Base-by-base conservation (phyloP, 2,113 vertebrate genomes). In the Pelusios castaneus region DNA sequence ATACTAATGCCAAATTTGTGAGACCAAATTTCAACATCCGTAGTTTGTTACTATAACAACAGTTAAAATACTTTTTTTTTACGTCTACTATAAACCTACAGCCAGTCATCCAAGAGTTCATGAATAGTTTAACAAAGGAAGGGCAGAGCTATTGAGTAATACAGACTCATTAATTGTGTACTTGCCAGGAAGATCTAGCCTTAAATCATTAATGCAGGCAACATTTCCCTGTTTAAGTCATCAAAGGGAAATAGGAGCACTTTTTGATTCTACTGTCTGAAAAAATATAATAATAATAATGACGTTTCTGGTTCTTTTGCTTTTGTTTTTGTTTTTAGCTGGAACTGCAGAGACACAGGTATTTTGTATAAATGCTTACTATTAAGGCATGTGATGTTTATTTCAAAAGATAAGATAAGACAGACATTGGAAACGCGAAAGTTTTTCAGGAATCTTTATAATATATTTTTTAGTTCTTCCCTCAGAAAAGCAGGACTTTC, bases 181-280 rank as follows among this genome's bases (percentile, higher is more conserved):
- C 98, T 97, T 98, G 97, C 98, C 98, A 98, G 97, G 97, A 98
- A 98, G 98, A 98, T 97, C 98, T 98, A 96, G 97, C 94, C 97
- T 98, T 99, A 99, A 99, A 99, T 99, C 98, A 98, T 99, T 99
- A 98, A 99, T 99, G 98, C 98, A 98, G 97, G 97, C 97, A 97
- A 97, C 97, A 88, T 97, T 98, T 98, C 97, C 95, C 97, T 96
- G 95, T 92, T n/a, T 97, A 96, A 98, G 95, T 97, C 97, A 94
- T 97, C 97, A 96, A 95, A 96, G 94, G 97, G 95, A 76, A 94
- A 95, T 56, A 96, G 96, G 86, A 95, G 88, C 81, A 90, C 87
- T 95, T 93, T 97, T 96, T 98, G 93, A 96, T 97, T 97, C 97
- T 87, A 94, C 97, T 85, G 81, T 94, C 95, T 96, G 96, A 96